Base-by-base conservation (phyloP, 2,797 vertebrate genomes). In the Dallia pectoralis region DNA sequence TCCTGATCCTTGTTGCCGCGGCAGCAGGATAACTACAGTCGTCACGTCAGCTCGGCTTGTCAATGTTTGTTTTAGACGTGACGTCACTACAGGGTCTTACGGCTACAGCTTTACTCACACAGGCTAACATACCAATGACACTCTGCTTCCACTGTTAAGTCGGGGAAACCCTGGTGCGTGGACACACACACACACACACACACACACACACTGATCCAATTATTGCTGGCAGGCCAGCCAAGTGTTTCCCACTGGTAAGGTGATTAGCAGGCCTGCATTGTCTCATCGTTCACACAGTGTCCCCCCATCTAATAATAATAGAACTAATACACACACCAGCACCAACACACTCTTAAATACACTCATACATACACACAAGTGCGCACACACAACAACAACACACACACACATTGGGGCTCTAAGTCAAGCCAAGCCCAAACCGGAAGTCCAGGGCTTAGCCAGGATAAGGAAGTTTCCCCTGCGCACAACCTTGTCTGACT, bases 11-110 rank as follows among this genome's bases (percentile, higher is more conserved):
- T 32, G 71, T 81, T 75, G 73, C 66, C 18, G 3, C 33, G 11
- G 73, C 79, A 81, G 81, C 76, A 71, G 72, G 81, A 82, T 82
- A 84, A 76, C n/a, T 36, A 53, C 81, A 16, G 70, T 82, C 83
- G 85, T 74, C 66, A 9, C 74, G 75, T 90, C 81, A 76, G 76
- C 61, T 29, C 59, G 40, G 74, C 0, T 72, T 44, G 40, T 44
- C 40, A 69, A 0, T 7, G 15, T 74, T 44, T 2, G 77, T 87
- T 81, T 78, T 80, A 74, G 71, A 76, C 67, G 73, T n/a, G 18
- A 27, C 40, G 40, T 44, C 40, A 44, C 40, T 11, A 44, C 40
- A 11, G 2, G 5, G 40, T 19, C 25, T 29, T 25, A 29, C 27
- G 44, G 36, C 8, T 4, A 47, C 74, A 62, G 51, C 51, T 56